Evolutionary conservation across 2,797 vertebrate genomes (phyloP).

Genomic region (Malacoctenus gilli): DNA sequence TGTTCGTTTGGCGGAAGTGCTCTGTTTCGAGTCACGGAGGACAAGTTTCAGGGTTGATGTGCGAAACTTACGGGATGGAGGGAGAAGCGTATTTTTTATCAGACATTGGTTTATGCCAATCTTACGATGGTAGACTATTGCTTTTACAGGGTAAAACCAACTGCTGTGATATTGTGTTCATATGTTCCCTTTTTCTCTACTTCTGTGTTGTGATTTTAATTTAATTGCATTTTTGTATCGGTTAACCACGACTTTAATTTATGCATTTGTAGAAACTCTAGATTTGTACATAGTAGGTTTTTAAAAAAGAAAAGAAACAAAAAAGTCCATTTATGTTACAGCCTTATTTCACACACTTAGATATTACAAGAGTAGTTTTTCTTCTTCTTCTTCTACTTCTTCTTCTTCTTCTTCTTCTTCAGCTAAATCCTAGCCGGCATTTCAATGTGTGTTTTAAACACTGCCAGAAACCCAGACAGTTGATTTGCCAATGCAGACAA

Average conservation of each 20-base stretch:
- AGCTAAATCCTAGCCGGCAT: constrained; percentile 87
- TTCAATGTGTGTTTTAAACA: constrained; percentile 90
- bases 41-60: constrained; percentile 87
- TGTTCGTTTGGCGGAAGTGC: constrained; percentile 82
- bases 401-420: constrained; percentile 82
- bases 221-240: constrained; percentile 91
- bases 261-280: constrained; percentile 93
- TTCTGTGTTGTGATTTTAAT: constrained; percentile 91
- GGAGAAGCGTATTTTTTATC: constrained; percentile 86
- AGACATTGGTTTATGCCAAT: constrained; percentile 84
- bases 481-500: constrained; percentile 86
- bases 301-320: constrained; percentile 66
- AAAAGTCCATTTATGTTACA: constrained; percentile 87
- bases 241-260: constrained; percentile 95
- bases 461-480: constrained; percentile 88
- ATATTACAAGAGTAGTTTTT: constrained; percentile 86
- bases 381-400: constrained; percentile 81
- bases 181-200: constrained; percentile 86
- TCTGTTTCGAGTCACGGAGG: constrained; percentile 85
- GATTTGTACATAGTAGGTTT: constrained; percentile 96
- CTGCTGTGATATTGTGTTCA: constrained; percentile 94
- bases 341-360: constrained; percentile 88
- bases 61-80: constrained; percentile 83
- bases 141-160: constrained; percentile 98
- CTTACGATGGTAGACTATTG: constrained; percentile 86